phyloP scores from a whole-genome alignment of 2,797 vertebrate genomes.

The Sternarchorhynchus goeldii region DNA sequence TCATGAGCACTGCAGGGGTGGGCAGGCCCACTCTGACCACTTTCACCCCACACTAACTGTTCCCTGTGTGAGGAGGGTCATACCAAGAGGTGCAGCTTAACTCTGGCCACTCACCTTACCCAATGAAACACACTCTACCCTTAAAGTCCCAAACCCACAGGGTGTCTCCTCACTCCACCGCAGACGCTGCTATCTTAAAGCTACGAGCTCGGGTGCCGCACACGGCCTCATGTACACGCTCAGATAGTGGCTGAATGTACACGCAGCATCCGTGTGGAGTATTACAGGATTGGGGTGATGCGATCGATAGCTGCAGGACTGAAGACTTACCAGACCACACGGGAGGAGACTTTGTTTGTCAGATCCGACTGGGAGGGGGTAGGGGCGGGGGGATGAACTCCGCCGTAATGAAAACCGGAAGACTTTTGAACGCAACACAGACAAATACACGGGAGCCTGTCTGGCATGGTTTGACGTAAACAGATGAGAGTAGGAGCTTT shows the following conservation, averaged over 20 bases:
- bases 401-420: slow-evolving; percentile 1
- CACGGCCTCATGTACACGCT: no score
- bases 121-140: slow-evolving; percentile 16
- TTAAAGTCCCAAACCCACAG: slow-evolving; percentile 20
- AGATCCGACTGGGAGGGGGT: background rate
- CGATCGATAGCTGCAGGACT: background rate
- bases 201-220: no score
- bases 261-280: background rate
- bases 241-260: background rate
- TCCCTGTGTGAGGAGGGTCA: slow-evolving; percentile 33
- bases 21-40: slow-evolving; percentile 35
- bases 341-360: slow-evolving; percentile 24
- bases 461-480: background rate
- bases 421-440: slow-evolving; percentile 2
- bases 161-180: background rate
- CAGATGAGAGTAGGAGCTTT: background rate
- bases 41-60: slow-evolving; percentile 24
- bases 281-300: background rate
- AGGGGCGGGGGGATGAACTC: slow-evolving; percentile 11
- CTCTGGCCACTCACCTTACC: slow-evolving; percentile 15
- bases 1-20: slow-evolving; percentile 58
- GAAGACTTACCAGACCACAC: background rate
- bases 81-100: slow-evolving; percentile 41
- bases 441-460: background rate
- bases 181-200: no score